Conservation (phyloP, 1,140 invertebrate species). For the Achroia grisella region DNA sequence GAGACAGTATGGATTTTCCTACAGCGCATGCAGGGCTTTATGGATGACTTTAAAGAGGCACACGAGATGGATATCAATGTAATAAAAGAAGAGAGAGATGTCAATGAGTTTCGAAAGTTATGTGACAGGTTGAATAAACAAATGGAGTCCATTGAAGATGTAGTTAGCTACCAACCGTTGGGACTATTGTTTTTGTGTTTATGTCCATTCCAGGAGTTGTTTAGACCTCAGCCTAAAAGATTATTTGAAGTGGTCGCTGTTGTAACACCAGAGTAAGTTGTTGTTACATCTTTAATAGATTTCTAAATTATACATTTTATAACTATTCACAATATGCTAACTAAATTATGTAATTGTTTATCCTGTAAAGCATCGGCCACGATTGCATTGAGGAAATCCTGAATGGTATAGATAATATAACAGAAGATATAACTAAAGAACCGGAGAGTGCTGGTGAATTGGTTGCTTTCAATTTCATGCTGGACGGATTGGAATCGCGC, state of each 20-base stretch:
- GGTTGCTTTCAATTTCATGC: constrained; percentile 62
- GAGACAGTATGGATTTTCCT: constrained; percentile 77
- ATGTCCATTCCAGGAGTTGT: constrained; percentile 79
- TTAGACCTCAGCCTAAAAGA: constrained; percentile 79
- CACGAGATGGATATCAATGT: constrained; percentile 75
- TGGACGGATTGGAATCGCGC: constrained; percentile 63
- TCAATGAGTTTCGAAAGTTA: constrained; percentile 74
- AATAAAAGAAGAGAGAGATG: constrained; percentile 70
- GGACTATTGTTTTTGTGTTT: constrained; percentile 83
- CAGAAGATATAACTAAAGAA: constrained; percentile 45
- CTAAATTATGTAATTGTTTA: constrained; percentile 7
- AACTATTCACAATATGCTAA: no score
- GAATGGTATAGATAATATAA: constrained; percentile 38
- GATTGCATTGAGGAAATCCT: constrained; percentile 52
- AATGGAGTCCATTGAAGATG: constrained; percentile 75
- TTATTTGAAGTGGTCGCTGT: constrained; percentile 76
- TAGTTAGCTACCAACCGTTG: constrained; percentile 75
- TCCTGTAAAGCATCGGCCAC: constrained; percentile 40
- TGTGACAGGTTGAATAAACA: constrained; percentile 78
- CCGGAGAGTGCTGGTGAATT: constrained; percentile 53
- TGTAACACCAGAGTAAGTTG: constrained; percentile 51
- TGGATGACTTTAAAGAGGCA: constrained; percentile 82
- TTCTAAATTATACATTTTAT: no score
- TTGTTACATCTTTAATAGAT: constrained; percentile 10
- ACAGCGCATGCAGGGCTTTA: constrained; percentile 78